phyloP scores from a whole-genome alignment of 2,888 invertebrate genomes.

The Apocheima hispidaria region DNA sequence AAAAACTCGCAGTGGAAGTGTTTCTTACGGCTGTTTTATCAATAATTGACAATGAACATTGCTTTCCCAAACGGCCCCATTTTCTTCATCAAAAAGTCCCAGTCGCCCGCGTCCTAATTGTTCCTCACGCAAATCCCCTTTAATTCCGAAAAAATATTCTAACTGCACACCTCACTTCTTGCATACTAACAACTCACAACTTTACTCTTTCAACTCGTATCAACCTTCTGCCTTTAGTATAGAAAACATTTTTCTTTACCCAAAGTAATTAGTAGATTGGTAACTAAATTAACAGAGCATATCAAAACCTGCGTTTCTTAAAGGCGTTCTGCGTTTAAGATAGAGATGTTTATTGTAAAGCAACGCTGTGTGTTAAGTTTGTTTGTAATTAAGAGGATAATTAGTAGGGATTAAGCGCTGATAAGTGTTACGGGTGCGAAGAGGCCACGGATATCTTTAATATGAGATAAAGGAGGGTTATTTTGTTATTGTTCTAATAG shows the following conservation, averaged over 20 bases:
- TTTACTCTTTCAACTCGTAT: constrained; percentile 2
- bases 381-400: constrained; percentile 51
- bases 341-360: constrained; percentile 36
- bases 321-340: neutral
- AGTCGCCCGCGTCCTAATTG: constrained; percentile 7
- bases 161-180: constrained; percentile 43
- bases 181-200: constrained; percentile 54
- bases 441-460: constrained; percentile 20
- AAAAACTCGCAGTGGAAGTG: too few species aligned
- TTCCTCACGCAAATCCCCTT: constrained; percentile 51
- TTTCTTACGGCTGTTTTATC: too few species aligned
- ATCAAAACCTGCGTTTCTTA: constrained; percentile 4
- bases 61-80: neutral
- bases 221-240: neutral
- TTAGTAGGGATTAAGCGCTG: constrained; percentile 53
- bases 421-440: constrained; percentile 34
- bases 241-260: constrained; percentile 13
- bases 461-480: constrained; percentile 11
- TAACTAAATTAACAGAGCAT: constrained; percentile 35
- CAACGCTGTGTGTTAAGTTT: constrained; percentile 8
- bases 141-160: constrained; percentile 60
- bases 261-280: neutral
- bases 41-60: neutral
- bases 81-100: constrained; percentile 3
- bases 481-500: neutral